Base-by-base conservation (phyloP, 2,797 vertebrate species). In the Lateolabrax maculatus region DNA sequence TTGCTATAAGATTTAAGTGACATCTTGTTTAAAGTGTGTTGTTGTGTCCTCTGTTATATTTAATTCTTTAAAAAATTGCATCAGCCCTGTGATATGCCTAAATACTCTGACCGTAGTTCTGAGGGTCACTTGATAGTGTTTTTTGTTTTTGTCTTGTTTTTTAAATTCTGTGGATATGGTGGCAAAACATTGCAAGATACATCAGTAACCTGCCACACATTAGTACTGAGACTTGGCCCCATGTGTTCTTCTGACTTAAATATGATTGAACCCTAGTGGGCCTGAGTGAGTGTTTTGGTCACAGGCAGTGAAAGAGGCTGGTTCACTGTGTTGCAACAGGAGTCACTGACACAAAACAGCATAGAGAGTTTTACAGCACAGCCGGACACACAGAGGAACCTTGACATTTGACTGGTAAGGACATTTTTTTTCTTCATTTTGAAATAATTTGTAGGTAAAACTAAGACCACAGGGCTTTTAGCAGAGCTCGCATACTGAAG, bases 281-380 rank as follows among this genome's bases (percentile, higher is more conserved):
- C 84, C 87, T 87, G 87, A 90, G 81, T 76, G 76, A 86, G 80
- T 41, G 79, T 86, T 89, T 89, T 88, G 87, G 85, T 91, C 87
- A 72, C 88, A 89, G 91, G 93, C 93, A 94, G 92, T 94, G 93
- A 91, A 89, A 88, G 77, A 89, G 92, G 90, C 93, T 91, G 92
- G 91, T 93, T 90, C 90, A 91, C 80, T 91, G 85, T 89, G 89
- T 87, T 85, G 79, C 71, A 85, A 89, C 51, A 19, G 77, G 76
- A 81, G 56, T 88, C 76, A 90, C 86, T 82, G 85, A 90, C 90
- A 88, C 71, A 73, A 75, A 84, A 88, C 79, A 57, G 74, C 81
- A 81, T 29, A 60, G 67, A 78, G 85, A 80, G 83, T 84, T 87
- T 85, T 65, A 90, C 88, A 90, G 75, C 87, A 90, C 87, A 90